Base-by-base conservation (phyloP, 2,888 invertebrate species). In the Agonopterix subpropinquella region DNA sequence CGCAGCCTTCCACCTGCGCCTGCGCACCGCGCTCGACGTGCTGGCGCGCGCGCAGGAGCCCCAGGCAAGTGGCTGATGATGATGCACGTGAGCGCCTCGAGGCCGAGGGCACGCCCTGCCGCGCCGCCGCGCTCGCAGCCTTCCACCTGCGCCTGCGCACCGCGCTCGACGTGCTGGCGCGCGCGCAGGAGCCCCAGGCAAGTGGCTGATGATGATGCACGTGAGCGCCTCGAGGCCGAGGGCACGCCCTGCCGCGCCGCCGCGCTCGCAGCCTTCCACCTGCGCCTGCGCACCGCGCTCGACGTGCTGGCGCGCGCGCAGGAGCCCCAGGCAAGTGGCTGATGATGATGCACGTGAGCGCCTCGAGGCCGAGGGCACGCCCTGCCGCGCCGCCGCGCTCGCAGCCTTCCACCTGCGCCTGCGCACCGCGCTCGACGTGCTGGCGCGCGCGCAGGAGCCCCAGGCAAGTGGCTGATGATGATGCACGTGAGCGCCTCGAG, bases 361-460 rank as follows among this genome's bases (percentile, higher is more conserved):
- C n/a, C n/a, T n/a, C n/a, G n/a, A n/a, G n/a, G n/a, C n/a, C n/a
- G n/a, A n/a, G n/a, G n/a, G n/a, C n/a, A n/a, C n/a, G n/a, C n/a
- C n/a, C n/a, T n/a, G n/a, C n/a, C n/a, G n/a, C n/a, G n/a, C n/a
- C n/a, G n/a, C n/a, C n/a, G n/a, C n/a, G n/a, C n/a, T n/a, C n/a
- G n/a, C n/a, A n/a, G n/a, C n/a, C n/a, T n/a, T n/a, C n/a, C 96
- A 96, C 80, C 90, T 98, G 64, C 93, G 95, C 72, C 90, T 98
- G 58, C 91, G 93, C 50, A 85, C 92, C 64, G 97, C 98, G 36
- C 94, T 98, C 61, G n/a, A n/a, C n/a, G n/a, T n/a, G n/a, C n/a
- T n/a, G n/a, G n/a, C n/a, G n/a, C n/a, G n/a, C n/a, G n/a, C n/a
- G n/a, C n/a, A n/a, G n/a, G n/a, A n/a, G n/a, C n/a, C n/a, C n/a